A percentile compares a stretch with the other conserved stretches of the same genome.
These are phyloP conservation scores for Machimus rusticus DNA, from an alignment of 2,888 invertebrate species.

Conservation along the genomic window DNA sequence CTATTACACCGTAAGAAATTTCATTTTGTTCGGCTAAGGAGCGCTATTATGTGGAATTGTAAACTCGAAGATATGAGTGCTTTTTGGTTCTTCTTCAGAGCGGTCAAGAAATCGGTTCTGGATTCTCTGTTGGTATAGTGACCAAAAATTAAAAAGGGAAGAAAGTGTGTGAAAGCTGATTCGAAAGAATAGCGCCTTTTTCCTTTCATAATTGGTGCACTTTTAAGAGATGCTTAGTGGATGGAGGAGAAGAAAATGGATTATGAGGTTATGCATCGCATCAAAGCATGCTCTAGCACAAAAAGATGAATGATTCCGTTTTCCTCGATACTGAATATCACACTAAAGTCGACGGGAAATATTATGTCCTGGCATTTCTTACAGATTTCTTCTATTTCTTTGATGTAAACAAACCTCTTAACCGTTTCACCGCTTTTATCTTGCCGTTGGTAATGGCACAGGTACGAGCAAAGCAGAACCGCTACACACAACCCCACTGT, in stretches of 20 bases:
- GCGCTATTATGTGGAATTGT: not conserved
- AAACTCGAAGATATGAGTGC: not conserved
- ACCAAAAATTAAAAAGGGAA: not conserved
- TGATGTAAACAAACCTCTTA: not conserved
- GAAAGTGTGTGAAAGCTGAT: not conserved
- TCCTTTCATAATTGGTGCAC: not conserved
- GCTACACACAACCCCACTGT: not conserved
- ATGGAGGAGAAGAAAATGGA: not conserved
- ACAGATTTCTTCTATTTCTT: not conserved
- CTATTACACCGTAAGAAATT: not conserved
- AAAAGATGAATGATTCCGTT: not conserved
- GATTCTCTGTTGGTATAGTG: not conserved
- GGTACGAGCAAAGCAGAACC: not conserved
- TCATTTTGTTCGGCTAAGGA: not conserved
- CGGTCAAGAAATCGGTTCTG: not conserved
- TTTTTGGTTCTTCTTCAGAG: not conserved
- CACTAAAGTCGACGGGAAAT: not conserved
- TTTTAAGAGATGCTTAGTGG: not conserved
- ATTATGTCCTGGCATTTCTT: not conserved
- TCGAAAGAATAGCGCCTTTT: not conserved
- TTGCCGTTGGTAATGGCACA: not conserved
- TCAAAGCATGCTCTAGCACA: not conserved
- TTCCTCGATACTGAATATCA: not conserved
- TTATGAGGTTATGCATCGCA: not conserved
- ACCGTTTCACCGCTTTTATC: not conserved